Evolutionary conservation across 2,797 vertebrate species (phyloP), one percentile per base, ranked within the genome.

Genomic region (Triplophysa bombifrons): DNA sequence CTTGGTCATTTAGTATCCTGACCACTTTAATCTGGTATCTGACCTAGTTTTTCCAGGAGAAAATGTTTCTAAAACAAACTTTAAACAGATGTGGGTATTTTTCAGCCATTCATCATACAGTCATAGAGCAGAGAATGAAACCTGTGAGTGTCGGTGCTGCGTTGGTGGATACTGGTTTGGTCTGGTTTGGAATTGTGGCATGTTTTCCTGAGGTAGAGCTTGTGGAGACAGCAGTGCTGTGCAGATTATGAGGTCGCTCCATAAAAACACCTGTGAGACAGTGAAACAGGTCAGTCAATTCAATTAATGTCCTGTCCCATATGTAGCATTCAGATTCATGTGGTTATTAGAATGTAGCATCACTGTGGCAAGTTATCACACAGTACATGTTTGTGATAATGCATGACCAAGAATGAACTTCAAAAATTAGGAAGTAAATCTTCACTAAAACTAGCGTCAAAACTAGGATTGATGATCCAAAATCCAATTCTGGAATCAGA

Each of bases 161-260:
- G 48, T 70, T 80, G 65, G 70, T 68, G 25, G 87, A 56, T 51
- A 82, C 83, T 76, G 85, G 72, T 63, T 64, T 72, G 1, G 51
- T 73, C 64, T n/a, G 78, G 68, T 30, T 51, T 19, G 73, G 55
- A 73, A 38, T 63, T 34, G 60, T 25, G 25, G 63, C 10, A 38
- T 69, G 76, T 65, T 89, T 70, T 90, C 88, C 94, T 78, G 95
- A 94, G 44, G 92, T 91, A 79, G 96, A 90, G 17, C 94, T 94
- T 61, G 87, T 78, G 0, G 93, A 86, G 82, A 93, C 95, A 81
- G 92, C 87, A 60, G 92, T 92, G 84, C 85, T 93, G 90, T 95
- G 94, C 84, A 99, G 88, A 84, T 88, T 94, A 82, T 94, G 96
- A 6, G 97, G 97, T 87, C 96, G 97, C 91, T 98, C 97, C 96